A percentile compares a stretch with the other conserved stretches of the same genome.
These are phyloP conservation scores for Acanthochromis polyacanthus DNA, from an alignment of 2,113 vertebrate species.

Conservation along the genomic window DNA sequence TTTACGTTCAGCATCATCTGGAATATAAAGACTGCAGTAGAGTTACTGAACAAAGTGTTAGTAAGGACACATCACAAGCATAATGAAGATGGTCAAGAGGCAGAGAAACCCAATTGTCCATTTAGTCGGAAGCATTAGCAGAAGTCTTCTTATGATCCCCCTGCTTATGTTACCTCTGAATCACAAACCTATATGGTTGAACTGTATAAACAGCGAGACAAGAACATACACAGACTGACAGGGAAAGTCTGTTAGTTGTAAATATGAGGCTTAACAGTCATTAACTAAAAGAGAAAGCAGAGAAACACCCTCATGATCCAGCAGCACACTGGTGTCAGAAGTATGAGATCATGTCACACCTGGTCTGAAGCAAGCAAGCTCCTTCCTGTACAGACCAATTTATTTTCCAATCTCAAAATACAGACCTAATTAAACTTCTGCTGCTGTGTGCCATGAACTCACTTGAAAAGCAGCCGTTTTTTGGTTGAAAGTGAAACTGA, in stretches of 20 bases:
- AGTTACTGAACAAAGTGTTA: constrained; percentile 12
- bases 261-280: constrained; percentile 27
- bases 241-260: constrained; percentile 18
- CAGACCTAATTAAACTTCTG: constrained; percentile 1
- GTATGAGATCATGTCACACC: too few species aligned
- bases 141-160: constrained; percentile 34
- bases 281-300: constrained; percentile 19
- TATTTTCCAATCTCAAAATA: constrained; percentile 28
- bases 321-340: too few species aligned
- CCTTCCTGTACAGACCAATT: constrained; percentile 14
- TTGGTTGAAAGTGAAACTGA: not conserved
- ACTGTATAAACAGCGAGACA: constrained; percentile 28
- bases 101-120: constrained; percentile 37
- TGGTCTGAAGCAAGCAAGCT: not conserved
- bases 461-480: not conserved
- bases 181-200: constrained; percentile 23
- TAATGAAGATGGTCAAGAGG: constrained; percentile 31
- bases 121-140: constrained; percentile 46
- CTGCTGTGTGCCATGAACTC: not conserved
- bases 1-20: not conserved
- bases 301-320: not conserved
- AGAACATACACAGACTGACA: constrained; percentile 10
- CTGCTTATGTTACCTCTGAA: constrained; percentile 36
- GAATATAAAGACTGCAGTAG: not conserved
- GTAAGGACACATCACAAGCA: constrained; percentile 17